Conservation (phyloP, 1,140 invertebrate genomes). For the Apis mellifera region DNA sequence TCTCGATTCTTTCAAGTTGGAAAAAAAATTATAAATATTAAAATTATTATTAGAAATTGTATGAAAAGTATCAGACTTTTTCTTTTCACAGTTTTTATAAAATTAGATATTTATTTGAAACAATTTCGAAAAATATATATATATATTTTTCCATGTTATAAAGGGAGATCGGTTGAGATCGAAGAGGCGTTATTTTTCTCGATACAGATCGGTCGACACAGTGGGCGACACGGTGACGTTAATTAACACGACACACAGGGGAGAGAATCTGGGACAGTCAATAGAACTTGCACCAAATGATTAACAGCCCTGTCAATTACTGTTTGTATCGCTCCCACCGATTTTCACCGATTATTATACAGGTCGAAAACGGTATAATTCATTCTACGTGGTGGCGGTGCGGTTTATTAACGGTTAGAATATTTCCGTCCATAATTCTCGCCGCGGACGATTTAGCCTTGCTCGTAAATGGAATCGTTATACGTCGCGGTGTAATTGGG, state of each 20-base stretch:
- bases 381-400: not conserved
- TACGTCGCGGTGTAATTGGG: slow-evolving; percentile 18
- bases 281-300: slow-evolving; percentile 70
- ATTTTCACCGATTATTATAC: slow-evolving; percentile 67
- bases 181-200: not conserved
- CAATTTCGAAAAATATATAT: too few relatives aligned
- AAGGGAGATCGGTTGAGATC: not conserved
- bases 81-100: too few relatives aligned
- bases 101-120: too few relatives aligned
- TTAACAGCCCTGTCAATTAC: slow-evolving; percentile 71
- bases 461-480: slow-evolving; percentile 18
- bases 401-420: slow-evolving; percentile 45
- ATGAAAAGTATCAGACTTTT: too few relatives aligned
- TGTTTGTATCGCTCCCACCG: slow-evolving; percentile 59
- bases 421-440: slow-evolving; percentile 28
- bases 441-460: slow-evolving; percentile 11
- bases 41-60: too few relatives aligned
- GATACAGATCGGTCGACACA: slow-evolving; percentile 50
- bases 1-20: too few relatives aligned
- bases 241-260: slow-evolving; percentile 64
- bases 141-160: not conserved
- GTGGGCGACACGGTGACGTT: slow-evolving; percentile 53
- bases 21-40: too few relatives aligned
- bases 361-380: slow-evolving; percentile 42
- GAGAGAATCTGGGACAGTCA: slow-evolving; percentile 58